Evolutionary conservation across 1,140 invertebrate species (phyloP).

Genomic region (Bombus impatiens): DNA sequence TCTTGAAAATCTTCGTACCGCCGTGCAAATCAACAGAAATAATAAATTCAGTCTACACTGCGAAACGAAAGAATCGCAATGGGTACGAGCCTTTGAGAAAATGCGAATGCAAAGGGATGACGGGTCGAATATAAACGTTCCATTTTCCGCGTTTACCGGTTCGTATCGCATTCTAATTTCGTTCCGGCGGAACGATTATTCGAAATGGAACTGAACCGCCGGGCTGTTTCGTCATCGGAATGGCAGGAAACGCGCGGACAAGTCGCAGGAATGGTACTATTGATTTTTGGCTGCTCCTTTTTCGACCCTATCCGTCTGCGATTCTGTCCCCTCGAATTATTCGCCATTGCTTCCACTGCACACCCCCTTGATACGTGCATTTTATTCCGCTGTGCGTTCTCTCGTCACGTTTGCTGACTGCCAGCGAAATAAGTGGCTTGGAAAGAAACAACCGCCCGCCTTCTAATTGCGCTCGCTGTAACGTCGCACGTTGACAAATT

Average conservation of each 20-base stretch:
- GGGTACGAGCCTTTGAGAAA: too few species aligned
- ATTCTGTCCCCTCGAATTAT: slow-evolving; percentile 64
- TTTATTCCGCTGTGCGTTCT: slow-evolving; percentile 41
- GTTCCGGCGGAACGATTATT: neutral
- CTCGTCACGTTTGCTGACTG: slow-evolving; percentile 52
- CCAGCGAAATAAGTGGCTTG: slow-evolving; percentile 47
- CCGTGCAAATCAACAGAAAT: too few species aligned
- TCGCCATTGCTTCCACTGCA: slow-evolving; percentile 56
- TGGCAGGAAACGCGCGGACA: slow-evolving; percentile 16
- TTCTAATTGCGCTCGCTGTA: slow-evolving; percentile 26
- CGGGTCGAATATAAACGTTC: neutral
- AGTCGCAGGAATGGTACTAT: slow-evolving; percentile 58
- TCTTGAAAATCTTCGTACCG: too few species aligned
- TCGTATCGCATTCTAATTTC: neutral
- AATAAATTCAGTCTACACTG: too few species aligned
- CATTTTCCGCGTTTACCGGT: neutral
- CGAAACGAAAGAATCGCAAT: too few species aligned
- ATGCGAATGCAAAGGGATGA: too few species aligned
- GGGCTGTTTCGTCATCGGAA: neutral
- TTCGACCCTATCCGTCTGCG: slow-evolving; percentile 60
- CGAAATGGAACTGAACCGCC: neutral
- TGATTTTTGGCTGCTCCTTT: slow-evolving; percentile 67
- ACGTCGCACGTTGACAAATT: neutral
- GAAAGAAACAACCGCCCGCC: slow-evolving; percentile 6
- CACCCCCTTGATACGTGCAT: slow-evolving; percentile 34